Base-by-base conservation (phyloP, 2,888 invertebrate genomes). In the Trilocha varians region DNA sequence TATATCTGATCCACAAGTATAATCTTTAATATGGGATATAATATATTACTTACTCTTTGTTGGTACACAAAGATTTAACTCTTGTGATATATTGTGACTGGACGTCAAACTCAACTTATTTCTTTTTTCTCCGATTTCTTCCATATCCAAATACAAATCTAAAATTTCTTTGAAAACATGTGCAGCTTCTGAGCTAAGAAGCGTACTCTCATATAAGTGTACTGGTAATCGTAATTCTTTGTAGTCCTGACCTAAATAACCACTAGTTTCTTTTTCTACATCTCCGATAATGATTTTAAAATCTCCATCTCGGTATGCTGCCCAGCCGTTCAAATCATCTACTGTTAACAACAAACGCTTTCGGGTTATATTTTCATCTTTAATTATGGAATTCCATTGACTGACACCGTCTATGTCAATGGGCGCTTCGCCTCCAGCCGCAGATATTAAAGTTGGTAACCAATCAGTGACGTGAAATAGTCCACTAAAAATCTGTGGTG, bases 401-500 rank as follows among this genome's bases (percentile, higher is more conserved):
- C 90, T 87, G 4, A 88, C 66, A 2, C 91, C 91, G 58, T 91
- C 91, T n/a, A 91, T 62, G 40, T 78, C 70, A 2, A 66, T 58
- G 9, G 42, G 44, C 14, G 53, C 38, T 13, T 48, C 45, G 2
- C 65, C 67, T 34, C 71, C 71, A 39, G 70, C 70, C 13, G 69
- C 71, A 36, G 62, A 48, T 44, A 86, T 72, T 16, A 91, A 68
- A 0, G 95, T 95, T 0, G 95, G 93, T 38, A 94, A 62, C 91
- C 93, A 93, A 70, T 95, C 95, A 13, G 89, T 88, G 9, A 94
- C 88, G 62, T 94, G 93, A 46, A 95, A 88, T 44, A 93, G 73
- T 3, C 64, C 64, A 11, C 57, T 47, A 45, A 46, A 59, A 3
- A 91, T 78, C 52, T 87, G 83, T 0, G 91, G 88, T 57, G 90